Conservation (phyloP, 2,113 vertebrate genomes). For the Lota lota region DNA sequence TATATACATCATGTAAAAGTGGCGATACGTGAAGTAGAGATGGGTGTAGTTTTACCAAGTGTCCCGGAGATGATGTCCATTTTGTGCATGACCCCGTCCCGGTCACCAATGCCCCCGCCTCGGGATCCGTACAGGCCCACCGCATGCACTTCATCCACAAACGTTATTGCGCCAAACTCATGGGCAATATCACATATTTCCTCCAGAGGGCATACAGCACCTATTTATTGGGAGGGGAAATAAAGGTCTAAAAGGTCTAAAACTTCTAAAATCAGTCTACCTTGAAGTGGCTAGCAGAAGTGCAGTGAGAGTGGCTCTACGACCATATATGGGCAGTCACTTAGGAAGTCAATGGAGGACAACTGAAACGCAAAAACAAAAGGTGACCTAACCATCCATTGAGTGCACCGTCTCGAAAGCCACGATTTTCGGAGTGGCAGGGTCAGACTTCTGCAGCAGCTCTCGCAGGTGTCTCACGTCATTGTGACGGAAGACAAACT, state of each 20-base stretch:
- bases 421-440: constrained; percentile 84
- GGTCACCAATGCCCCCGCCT: constrained; percentile 90
- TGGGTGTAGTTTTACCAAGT: constrained; percentile 69
- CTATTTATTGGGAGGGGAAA: constrained; percentile 51
- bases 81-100: constrained; percentile 90
- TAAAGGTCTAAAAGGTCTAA: not conserved
- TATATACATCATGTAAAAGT: not conserved
- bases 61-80: constrained; percentile 96
- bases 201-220: constrained; percentile 87
- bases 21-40: not conserved
- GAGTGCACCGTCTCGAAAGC: constrained; percentile 93
- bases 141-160: constrained; percentile 92
- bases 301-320: no score
- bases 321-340: not conserved
- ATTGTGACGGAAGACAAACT: constrained; percentile 90
- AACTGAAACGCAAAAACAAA: not conserved
- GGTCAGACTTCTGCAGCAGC: constrained; percentile 79
- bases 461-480: constrained; percentile 80
- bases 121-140: constrained; percentile 85
- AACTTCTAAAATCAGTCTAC: no score
- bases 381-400: constrained; percentile 83
- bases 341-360: not conserved
- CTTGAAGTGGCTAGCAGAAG: no score
- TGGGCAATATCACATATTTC: constrained; percentile 89
- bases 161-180: constrained; percentile 87